phyloP scores from a whole-genome alignment of 2,888 invertebrate genomes.

The Diadromus collaris region DNA sequence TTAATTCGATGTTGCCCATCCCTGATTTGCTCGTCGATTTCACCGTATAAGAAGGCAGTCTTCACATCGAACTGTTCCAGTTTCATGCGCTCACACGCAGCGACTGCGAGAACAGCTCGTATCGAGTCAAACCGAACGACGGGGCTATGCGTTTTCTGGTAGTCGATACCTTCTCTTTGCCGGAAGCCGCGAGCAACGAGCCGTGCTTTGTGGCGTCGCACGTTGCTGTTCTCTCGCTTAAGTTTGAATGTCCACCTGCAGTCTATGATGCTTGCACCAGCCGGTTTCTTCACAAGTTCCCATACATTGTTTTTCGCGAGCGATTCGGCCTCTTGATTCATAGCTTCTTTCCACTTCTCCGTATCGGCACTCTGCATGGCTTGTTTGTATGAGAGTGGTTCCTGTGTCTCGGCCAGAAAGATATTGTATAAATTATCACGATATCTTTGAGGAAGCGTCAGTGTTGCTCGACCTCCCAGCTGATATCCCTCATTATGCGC shows the following conservation, averaged over 20 bases:
- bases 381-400: slow-evolving; percentile 2
- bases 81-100: slow-evolving; percentile 61
- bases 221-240: slow-evolving; percentile 61
- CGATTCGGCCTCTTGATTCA: slow-evolving; percentile 48
- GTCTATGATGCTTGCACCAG: slow-evolving; percentile 2
- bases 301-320: slow-evolving; percentile 45
- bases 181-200: slow-evolving; percentile 67
- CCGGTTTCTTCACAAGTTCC: slow-evolving; percentile 29
- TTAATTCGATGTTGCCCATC: no score
- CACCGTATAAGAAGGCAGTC: slow-evolving; percentile 72
- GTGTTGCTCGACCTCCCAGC: neutral
- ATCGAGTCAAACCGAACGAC: slow-evolving; percentile 67
- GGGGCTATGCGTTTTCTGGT: slow-evolving; percentile 70
- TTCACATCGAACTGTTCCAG: slow-evolving; percentile 70
- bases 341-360: slow-evolving; percentile 24
- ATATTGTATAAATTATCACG: neutral
- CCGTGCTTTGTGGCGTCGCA: slow-evolving; percentile 67
- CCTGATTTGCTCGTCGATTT: slow-evolving; percentile 70
- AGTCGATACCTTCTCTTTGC: slow-evolving; percentile 67
- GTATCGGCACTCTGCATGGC: neutral
- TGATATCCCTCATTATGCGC: neutral
- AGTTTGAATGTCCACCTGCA: slow-evolving; percentile 26
- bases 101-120: slow-evolving; percentile 64
- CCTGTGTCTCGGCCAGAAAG: neutral
- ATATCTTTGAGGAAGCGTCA: neutral